Evolutionary conservation across 2,888 invertebrate species (phyloP).

Genomic region (Thalpophila matura): DNA sequence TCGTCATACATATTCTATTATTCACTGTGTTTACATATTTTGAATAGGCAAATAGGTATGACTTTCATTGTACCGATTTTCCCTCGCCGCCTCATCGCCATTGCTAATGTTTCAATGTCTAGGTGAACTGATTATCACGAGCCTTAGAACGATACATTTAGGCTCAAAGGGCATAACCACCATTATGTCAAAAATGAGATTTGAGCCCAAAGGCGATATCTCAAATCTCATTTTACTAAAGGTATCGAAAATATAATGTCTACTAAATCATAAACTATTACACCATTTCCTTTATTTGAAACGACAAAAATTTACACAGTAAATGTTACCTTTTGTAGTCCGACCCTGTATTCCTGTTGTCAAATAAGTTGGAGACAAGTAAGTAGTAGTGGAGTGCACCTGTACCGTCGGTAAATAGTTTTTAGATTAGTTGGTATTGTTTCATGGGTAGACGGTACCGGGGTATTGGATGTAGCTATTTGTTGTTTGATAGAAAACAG

Average conservation of each 20-base stretch:
- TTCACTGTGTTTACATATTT: too few relatives aligned
- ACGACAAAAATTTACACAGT: background rate
- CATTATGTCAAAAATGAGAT: too few relatives aligned
- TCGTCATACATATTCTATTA: too few relatives aligned
- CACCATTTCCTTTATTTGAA: background rate
- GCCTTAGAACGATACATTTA: too few relatives aligned
- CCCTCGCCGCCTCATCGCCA: too few relatives aligned
- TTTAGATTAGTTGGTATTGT: conserved; percentile 63
- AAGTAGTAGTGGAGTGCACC: conserved; percentile 54
- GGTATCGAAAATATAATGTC: too few relatives aligned
- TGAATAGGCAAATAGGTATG: too few relatives aligned
- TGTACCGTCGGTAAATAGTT: conserved; percentile 60
- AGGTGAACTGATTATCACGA: background rate
- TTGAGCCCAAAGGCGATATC: too few relatives aligned
- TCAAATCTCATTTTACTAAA: too few relatives aligned
- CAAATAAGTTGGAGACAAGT: conserved; percentile 61
- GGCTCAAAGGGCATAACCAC: too few relatives aligned
- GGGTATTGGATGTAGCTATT: conserved; percentile 37
- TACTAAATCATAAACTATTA: too few relatives aligned
- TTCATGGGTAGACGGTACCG: conserved; percentile 44
- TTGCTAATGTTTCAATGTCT: background rate
- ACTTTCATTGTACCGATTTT: too few relatives aligned
- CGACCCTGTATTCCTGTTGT: conserved; percentile 52
- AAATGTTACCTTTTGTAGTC: conserved; percentile 12
- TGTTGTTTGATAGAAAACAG: conserved; percentile 18